A percentile compares a stretch with the other conserved stretches of the same genome.
Conservation (phyloP, 2,888 invertebrate genomes). For the Hybos culiciformis region DNA sequence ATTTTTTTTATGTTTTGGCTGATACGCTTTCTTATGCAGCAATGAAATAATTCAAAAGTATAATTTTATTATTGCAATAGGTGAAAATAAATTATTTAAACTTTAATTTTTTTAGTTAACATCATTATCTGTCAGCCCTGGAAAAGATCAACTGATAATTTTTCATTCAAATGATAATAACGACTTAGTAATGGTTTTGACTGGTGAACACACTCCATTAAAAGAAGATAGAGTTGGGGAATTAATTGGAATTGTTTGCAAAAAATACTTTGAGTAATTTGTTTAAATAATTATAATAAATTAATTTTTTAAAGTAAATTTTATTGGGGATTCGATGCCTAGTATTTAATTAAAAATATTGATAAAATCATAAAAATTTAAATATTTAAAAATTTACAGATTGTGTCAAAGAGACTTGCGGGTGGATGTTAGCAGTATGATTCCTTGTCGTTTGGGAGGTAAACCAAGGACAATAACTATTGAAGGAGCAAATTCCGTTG, state of each 20-base stretch:
- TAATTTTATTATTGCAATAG: neutral
- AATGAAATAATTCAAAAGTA: neutral
- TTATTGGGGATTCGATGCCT: too few species aligned
- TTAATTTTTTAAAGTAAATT: neutral
- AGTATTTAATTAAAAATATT: too few species aligned
- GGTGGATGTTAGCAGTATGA: constrained; percentile 56
- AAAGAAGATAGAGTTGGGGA: constrained; percentile 74
- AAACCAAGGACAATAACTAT: constrained; percentile 43
- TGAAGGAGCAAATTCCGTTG: constrained; percentile 27
- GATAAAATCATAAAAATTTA: neutral
- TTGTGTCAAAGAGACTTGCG: constrained; percentile 53
- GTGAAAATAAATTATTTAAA: constrained; percentile 1
- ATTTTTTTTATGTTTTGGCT: neutral
- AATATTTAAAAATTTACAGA: constrained; percentile 41
- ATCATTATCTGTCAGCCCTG: constrained; percentile 72
- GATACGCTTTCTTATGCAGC: neutral
- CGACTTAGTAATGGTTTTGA: constrained; percentile 75
- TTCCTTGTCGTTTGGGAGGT: constrained; percentile 74
- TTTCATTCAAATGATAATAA: constrained; percentile 78
- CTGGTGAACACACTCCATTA: constrained; percentile 28
- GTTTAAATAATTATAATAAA: constrained; percentile 26
- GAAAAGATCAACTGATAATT: constrained; percentile 73
- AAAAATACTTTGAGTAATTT: constrained; percentile 64
- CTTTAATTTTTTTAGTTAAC: constrained; percentile 45
- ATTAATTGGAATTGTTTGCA: constrained; percentile 65